Conservation (phyloP, 2,113 vertebrate genomes). For the Pituophis catenifer region DNA sequence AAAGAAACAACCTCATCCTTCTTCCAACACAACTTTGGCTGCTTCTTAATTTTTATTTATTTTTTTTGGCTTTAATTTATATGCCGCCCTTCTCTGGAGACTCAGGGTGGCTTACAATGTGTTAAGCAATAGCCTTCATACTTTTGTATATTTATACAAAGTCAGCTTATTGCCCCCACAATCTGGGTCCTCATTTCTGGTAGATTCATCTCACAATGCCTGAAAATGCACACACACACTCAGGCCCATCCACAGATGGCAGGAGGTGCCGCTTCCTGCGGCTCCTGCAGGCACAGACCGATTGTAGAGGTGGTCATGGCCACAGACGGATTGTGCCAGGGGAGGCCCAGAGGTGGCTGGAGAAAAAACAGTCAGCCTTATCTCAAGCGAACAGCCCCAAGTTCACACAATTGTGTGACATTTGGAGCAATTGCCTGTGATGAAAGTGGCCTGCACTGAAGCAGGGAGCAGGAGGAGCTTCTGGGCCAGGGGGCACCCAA, state of each 20-base stretch:
- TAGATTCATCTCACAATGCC: not conserved
- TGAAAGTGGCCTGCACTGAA: not conserved
- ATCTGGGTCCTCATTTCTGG: not conserved
- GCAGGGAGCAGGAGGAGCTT: not conserved
- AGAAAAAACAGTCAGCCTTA: not conserved
- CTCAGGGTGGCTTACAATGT: too few relatives aligned
- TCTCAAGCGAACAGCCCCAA: not conserved
- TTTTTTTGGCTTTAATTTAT: too few relatives aligned
- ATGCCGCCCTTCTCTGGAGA: too few relatives aligned
- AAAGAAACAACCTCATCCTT: not conserved
- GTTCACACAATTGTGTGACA: not conserved
- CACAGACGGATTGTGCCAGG: not conserved
- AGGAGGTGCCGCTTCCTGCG: too few relatives aligned
- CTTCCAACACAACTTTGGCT: not conserved
- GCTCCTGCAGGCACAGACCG: not conserved
- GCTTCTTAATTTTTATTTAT: not conserved
- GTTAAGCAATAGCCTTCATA: too few relatives aligned
- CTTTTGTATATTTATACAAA: too few relatives aligned
- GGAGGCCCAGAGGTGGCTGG: not conserved
- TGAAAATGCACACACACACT: not conserved
- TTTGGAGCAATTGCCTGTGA: not conserved
- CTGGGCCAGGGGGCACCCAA: not conserved
- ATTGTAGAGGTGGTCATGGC: not conserved
- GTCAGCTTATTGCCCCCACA: too few relatives aligned
- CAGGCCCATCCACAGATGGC: not conserved